Percentiles rank a stretch among this genome's conserved stretches.
Conservation (phyloP, 2,888 invertebrate genomes). For the Diadegma fenestrale region DNA sequence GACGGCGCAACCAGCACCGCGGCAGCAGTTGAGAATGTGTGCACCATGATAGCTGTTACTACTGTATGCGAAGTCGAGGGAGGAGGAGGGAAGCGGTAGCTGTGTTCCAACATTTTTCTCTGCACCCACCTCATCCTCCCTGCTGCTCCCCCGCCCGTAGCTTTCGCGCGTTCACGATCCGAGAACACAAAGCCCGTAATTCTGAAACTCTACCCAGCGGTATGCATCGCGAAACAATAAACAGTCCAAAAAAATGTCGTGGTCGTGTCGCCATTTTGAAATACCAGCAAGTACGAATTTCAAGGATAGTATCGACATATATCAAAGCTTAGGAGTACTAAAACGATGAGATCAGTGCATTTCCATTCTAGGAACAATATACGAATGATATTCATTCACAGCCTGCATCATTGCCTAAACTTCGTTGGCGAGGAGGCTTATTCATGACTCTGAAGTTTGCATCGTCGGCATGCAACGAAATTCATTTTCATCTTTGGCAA, state of each 20-base stretch:
- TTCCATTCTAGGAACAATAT: not conserved
- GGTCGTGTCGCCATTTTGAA: constrained; percentile 43
- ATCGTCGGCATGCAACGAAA: too few relatives aligned
- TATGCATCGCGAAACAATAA: constrained; percentile 30
- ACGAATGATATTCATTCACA: not conserved
- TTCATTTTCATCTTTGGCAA: too few relatives aligned
- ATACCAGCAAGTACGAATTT: constrained; percentile 1
- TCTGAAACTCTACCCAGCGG: constrained; percentile 24
- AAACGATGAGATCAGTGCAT: not conserved
- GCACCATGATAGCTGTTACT: constrained; percentile 47
- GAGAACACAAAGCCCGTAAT: constrained; percentile 34
- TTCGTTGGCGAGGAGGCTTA: not conserved
- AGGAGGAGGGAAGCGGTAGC: constrained; percentile 36
- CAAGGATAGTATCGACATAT: not conserved
- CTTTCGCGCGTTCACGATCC: constrained; percentile 33
- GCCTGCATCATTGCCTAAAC: not conserved
- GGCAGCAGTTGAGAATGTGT: constrained; percentile 45
- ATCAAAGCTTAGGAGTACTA: not conserved
- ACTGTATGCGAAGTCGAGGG: constrained; percentile 14
- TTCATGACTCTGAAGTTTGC: too few relatives aligned
- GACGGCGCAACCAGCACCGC: constrained; percentile 62
- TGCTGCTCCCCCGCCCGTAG: constrained; percentile 27
- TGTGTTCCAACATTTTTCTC: constrained; percentile 62
- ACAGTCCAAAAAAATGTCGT: constrained; percentile 11
- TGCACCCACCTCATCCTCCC: constrained; percentile 32